These are phyloP conservation scores for Sicus ferrugineus DNA, from an alignment of 2,888 invertebrate genomes.

Conservation along the genomic window DNA sequence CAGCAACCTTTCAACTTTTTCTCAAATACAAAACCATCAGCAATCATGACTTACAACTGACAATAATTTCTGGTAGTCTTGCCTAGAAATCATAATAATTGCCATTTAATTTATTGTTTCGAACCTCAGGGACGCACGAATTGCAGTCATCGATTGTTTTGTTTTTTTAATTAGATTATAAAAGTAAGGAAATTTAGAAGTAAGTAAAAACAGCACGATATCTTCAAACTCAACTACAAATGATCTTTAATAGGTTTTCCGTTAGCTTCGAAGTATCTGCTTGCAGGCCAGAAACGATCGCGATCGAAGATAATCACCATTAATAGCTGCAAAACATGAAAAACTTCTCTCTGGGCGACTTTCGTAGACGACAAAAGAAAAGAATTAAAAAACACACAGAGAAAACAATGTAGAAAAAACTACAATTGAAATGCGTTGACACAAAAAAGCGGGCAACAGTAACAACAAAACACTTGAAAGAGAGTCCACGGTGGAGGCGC, in stretches of 20 bases:
- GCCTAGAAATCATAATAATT: too few species aligned
- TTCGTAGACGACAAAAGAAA: background rate
- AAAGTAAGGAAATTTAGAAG: too few species aligned
- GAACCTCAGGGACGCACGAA: too few species aligned
- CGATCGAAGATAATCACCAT: constrained; percentile 27
- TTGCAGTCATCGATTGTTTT: background rate
- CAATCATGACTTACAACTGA: too few species aligned
- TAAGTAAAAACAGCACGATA: too few species aligned
- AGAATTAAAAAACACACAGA: background rate
- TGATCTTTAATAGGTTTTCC: constrained; percentile 13
- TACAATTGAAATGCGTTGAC: background rate
- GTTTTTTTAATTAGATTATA: background rate
- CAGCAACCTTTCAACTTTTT: too few species aligned
- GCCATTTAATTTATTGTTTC: too few species aligned
- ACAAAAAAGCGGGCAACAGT: background rate
- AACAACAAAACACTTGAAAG: background rate
- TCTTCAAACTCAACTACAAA: background rate
- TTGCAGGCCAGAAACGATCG: constrained; percentile 7
- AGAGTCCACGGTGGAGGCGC: background rate
- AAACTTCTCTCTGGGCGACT: constrained; percentile 1
- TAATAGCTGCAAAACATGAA: constrained; percentile 28
- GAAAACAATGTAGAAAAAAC: background rate
- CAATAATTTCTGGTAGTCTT: too few species aligned
- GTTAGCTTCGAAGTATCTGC: background rate
- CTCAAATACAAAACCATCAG: too few species aligned